Evolutionary conservation across 1,140 invertebrate species (phyloP), one percentile per base, ranked within the genome.

Genomic region (Aricia agestis): DNA sequence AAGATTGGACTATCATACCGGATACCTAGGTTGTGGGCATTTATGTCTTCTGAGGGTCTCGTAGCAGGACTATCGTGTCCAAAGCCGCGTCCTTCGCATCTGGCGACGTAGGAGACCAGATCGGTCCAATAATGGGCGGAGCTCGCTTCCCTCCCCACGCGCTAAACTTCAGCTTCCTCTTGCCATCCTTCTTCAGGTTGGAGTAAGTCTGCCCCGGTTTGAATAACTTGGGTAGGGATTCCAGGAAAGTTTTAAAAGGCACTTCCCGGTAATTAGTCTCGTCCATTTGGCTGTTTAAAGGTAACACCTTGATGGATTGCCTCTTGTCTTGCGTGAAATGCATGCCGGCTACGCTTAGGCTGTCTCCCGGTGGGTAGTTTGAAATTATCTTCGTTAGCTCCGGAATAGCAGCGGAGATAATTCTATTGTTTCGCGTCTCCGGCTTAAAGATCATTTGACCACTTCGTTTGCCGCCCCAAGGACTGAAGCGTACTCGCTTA

Each of bases 141-240:
- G 86, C 85, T 57, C 87, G 74, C 69, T 91, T 91, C 0, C 87
- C 87, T 31, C 87, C 87, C 89, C 89, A 89, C 5, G 82, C 83
- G 68, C 87, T 91, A 59, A 91, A 91, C 42, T 89, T 91, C 3
- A 89, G 83, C 74, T 91, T 91, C 73, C 87, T 84, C 69, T 91
- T 91, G 0, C 86, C 87, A 61, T 91, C 87, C 59, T 86, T 91
- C 70, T 89, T 91, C 41, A 89, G 75, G 67, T 89, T 82, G 17
- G 70, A 58, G 59, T 90, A 90, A 2, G 89, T 82, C 71, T 90
- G 87, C 0, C 89, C 87, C 15, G 84, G 82, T 42, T 87, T 91
- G 61, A 82, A 91, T 1, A 83, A 71, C 67, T 80, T 83, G 4
- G 87, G 85, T 4, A 86, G 68, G 13, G 77, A 76, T 31, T 87